Base-by-base conservation (phyloP, 2,888 invertebrate genomes). In the Noctua janthina region DNA sequence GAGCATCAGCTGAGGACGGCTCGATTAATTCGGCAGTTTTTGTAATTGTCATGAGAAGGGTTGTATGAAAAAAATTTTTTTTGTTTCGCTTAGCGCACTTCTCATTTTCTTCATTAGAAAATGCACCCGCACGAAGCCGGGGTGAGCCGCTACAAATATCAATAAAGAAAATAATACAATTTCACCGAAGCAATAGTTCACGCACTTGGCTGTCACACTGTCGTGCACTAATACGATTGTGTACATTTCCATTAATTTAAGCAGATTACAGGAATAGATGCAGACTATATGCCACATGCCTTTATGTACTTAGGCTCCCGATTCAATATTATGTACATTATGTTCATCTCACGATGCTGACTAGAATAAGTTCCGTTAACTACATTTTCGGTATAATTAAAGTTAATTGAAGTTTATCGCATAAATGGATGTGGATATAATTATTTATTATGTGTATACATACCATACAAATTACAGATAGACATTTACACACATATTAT, bases 181-280 rank as follows among this genome's bases (percentile, higher is more conserved):
- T 35, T 15, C 11, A n/a, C 23, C 0, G 17, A 7, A 67, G 54
- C 43, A 72, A 68, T 15, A 39, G n/a, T 72, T 23, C 5, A 23
- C 29, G 29, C 39, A 73, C 78, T 78, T 82, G 49, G 23, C 49
- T 69, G 46, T 43, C 23, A 35, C 69, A 43, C 74, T 74, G 35
- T 20, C 70, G 13, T 72, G n/a, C 23, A 67, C 39, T 29, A 20
- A 73, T 62, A 64, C 46, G 15, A 51, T 56, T 51, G 66, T 78
- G 51, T n/a, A n/a, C 73, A 76, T 86, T 78, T 78, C 75, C 79
- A 85, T 86, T 79, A 77, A 83, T 86, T 86, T 78, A 86, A 83
- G 79, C 86, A 64, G 83, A 76, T 85, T 86, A 86, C 83, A 78
- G 62, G n/a, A 77, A 70, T 64, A n/a, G 46, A 70, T n/a, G n/a